Base-by-base conservation (phyloP, 2,797 vertebrate species). In the Intellagama lesueurii region DNA sequence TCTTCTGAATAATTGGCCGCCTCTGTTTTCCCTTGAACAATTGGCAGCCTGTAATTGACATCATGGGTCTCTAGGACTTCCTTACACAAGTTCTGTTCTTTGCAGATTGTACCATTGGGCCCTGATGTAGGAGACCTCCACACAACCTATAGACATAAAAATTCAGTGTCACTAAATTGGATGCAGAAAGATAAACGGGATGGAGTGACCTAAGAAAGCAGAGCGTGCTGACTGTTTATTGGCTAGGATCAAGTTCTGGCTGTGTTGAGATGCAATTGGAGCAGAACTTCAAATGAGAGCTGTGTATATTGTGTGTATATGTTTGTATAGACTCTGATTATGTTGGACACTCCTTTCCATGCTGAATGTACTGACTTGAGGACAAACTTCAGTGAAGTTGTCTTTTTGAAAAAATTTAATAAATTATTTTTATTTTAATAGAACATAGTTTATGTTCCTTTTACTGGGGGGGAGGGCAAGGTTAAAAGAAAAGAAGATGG, bases 391-490 rank as follows among this genome's bases (percentile, higher is more conserved):
- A 94, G 83, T 95, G 95, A 96, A 94, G 93, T 96, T 88, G 92
- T 91, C 94, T 83, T 78, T 86, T 94, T 96, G 92, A 85, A 89
- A 89, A 89, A 94, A 95, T 96, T 94, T 92, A 97, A 97, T 97
- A 97, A 97, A 97, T 96, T 96, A 95, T 97, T 97, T 97, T 97
- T 95, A 94, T 87, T 89, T 28, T 92, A 60, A 87, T 91, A 52
- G 32, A 77, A 40, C 11, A n/a, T 35, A 66, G 35, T 30, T n/a
- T 2, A 35, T 12, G 28, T 80, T 86, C 11, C 85, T 87, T 68
- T 2, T 0, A 0, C 16, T 12, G 14, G 49, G 22, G 1, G 26
- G 17, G 8, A 12, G n/a, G 3, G 19, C 14, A 73, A 16, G 60
- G 19, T 64, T 64, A 17, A 64, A 14, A 22, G 60, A 64, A 64